Base-by-base conservation (phyloP, 2,888 invertebrate species). In the Scaptomyza caliginosa region DNA sequence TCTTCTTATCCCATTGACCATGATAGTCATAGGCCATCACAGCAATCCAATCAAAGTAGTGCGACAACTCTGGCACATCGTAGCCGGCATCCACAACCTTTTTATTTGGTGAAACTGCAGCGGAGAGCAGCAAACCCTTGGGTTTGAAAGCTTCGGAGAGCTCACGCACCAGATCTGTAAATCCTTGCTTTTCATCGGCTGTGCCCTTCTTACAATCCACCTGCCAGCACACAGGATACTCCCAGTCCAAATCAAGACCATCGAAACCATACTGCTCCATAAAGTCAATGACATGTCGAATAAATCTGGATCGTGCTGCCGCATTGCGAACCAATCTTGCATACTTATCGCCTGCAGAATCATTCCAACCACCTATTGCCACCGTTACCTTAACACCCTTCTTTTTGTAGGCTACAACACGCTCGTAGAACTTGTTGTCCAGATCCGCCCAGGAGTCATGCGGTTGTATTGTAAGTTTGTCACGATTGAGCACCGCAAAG, bases 321-420 rank as follows among this genome's bases (percentile, higher is more conserved):
- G 94, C 93, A 86, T 93, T 95, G 89, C 96, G 95, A 0, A 96
- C 97, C 28, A 97, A 92, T 39, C 95, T 93, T 1, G 96, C 96
- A 91, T 97, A 97, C 88, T 97, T 97, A 89, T 96, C 96, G 3
- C 96, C 97, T 0, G 95, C 96, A 0, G 97, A 98, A 91, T 98
- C 97, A 88, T 97, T 98, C 98, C 98, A 98, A 0, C 98, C 98
- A 5, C 98, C 98, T 60, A 98, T 94, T 0, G 98, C 98, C 2
- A 98, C 92, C 0, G 96, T 92, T 0, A 97, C 96, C 90, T 96
- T 97, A 11, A 96, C 93, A 0, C 95, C 95, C 74, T 94, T 94
- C 1, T 93, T 92, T 78, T 95, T 96, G 24, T 95, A 92, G 0
- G 94, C 94, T 0, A 95, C 94, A 3, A 98, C 96, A 88, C 96